A percentile compares a stretch with the other conserved stretches of the same genome.
phyloP scores from a whole-genome alignment of 2,113 vertebrate species.

The Brienomyrus longianalis region DNA sequence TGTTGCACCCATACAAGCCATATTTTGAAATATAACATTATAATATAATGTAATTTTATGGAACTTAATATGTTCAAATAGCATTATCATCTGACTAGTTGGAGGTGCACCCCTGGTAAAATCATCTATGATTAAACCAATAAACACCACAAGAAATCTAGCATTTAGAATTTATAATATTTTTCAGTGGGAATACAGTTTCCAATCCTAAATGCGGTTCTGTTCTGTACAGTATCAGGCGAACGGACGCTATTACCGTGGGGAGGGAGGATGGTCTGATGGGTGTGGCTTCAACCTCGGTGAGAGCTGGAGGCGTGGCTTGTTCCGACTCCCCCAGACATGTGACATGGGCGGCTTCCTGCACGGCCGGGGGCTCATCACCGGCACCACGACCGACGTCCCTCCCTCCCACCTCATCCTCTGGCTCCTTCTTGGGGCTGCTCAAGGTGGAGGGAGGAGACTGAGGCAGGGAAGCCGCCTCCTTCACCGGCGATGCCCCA shows the following conservation, averaged over 20 bases:
- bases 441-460: not conserved
- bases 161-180: not conserved
- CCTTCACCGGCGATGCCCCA: not conserved
- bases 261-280: conserved; percentile 1
- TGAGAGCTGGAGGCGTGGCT: not conserved
- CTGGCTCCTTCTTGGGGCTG: conserved; percentile 7
- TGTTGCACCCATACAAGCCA: not conserved
- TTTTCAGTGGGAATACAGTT: not conserved
- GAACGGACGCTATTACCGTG: not conserved
- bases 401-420: not conserved
- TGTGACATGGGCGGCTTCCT: not conserved
- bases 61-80: not conserved
- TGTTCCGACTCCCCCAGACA: not conserved
- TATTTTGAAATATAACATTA: not conserved
- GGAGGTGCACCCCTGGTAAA: not conserved
- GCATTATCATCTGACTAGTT: not conserved
- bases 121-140: not conserved
- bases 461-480: not conserved
- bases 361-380: not conserved
- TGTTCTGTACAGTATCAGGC: not conserved
- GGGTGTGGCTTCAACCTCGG: not conserved
- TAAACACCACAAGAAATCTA: not conserved
- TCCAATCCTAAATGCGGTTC: not conserved
- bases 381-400: not conserved
- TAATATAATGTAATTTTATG: not conserved